Evolutionary conservation across 2,797 vertebrate genomes (phyloP).

Genomic region (Pteropus rufus): DNA sequence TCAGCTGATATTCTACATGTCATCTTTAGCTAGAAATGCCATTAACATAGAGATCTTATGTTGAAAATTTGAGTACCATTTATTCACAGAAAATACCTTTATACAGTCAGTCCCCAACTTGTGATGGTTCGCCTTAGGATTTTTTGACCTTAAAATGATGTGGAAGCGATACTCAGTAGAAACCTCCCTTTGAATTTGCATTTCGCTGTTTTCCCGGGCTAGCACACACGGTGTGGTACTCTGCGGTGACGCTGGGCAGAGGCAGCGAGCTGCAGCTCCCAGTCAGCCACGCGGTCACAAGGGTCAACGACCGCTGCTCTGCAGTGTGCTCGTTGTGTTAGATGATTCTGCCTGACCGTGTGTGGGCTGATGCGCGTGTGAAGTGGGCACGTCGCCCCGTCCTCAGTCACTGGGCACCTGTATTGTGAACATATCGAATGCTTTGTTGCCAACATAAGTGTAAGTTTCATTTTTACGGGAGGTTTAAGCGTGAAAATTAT

Average conservation of each 20-base stretch:
- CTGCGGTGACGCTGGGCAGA: too few species aligned
- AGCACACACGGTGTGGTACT: neutral
- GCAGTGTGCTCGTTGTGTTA: neutral
- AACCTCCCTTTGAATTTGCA: neutral
- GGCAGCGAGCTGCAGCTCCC: neutral
- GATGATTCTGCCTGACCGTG: neutral
- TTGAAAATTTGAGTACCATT: neutral
- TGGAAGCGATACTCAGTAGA: neutral
- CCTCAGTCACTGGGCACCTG: too few species aligned
- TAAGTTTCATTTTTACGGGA: constrained; percentile 30
- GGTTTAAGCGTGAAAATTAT: constrained; percentile 13
- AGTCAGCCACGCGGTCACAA: neutral
- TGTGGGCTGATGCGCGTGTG: rapidly evolving
- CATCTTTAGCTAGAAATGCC: neutral
- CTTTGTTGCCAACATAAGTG: neutral
- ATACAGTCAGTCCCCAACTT: neutral
- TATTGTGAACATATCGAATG: neutral
- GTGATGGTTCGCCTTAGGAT: neutral
- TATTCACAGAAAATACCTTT: constrained; percentile 18
- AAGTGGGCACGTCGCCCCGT: neutral
- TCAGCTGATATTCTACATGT: neutral
- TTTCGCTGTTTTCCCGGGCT: neutral
- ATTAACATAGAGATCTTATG: neutral
- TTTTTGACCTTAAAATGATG: neutral
- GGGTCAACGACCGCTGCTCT: too few species aligned